Percentiles rank a stretch among this genome's conserved stretches.
These are phyloP conservation scores for Cyprinodon tularosa DNA, from an alignment of 2,113 vertebrate species.

Conservation along the genomic window DNA sequence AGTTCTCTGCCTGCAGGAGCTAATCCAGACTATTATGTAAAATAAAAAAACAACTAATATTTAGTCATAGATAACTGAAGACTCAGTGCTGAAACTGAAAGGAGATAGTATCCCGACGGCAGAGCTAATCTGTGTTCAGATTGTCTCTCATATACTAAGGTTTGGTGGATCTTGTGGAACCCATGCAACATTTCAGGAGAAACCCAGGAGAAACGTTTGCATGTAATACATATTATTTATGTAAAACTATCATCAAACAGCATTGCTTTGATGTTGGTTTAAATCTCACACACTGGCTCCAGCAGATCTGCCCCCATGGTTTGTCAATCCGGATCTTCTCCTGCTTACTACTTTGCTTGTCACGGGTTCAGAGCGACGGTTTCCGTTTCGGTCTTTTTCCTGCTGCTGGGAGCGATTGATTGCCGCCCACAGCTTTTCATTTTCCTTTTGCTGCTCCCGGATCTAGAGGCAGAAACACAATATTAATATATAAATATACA, in stretches of 20 bases:
- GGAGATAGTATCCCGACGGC: conserved; percentile 27
- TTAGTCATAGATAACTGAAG: conserved; percentile 18
- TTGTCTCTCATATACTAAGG: conserved; percentile 26
- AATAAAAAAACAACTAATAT: conserved; percentile 23
- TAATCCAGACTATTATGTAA: conserved; percentile 12
- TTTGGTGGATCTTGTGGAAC: conserved; percentile 57
- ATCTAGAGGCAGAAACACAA: conserved; percentile 52
- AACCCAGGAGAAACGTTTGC: conserved; percentile 19
- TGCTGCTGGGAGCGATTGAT: conserved; percentile 54
- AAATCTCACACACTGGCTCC: conserved; percentile 63
- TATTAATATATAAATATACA: neutral
- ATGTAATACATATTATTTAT: conserved; percentile 17
- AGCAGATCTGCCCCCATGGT: conserved; percentile 57
- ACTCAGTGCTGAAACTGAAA: conserved; percentile 16
- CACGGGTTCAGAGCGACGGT: conserved; percentile 32
- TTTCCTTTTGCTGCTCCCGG: conserved; percentile 77
- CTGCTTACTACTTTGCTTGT: conserved; percentile 50
- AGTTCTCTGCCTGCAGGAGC: conserved; percentile 10
- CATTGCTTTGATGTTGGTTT: neutral
- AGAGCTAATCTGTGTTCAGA: conserved; percentile 34
- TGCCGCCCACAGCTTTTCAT: conserved; percentile 77
- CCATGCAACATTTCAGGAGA: conserved; percentile 58
- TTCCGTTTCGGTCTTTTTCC: conserved; percentile 44
- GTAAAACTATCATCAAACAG: conserved; percentile 30
- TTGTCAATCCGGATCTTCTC: conserved; percentile 43